Evolutionary conservation across 2,888 invertebrate species (phyloP), one percentile per base, ranked within the genome.

Genomic region (Caenorhabditis sp.): DNA sequence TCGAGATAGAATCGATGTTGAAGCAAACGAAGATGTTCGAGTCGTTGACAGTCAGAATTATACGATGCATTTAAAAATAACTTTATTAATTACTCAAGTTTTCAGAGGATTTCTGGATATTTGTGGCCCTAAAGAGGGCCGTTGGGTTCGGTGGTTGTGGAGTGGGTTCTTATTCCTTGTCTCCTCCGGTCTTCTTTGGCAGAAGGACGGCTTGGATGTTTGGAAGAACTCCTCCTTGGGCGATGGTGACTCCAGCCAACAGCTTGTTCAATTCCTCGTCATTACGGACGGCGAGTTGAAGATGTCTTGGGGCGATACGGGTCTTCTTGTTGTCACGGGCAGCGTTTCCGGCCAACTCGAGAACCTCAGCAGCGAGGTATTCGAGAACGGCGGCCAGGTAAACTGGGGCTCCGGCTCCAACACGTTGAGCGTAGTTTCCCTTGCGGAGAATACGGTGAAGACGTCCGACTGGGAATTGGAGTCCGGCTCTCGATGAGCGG

Each of bases 181-280:
- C 84, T 59, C 85, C 89, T 74, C 84, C 89, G 59, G 88, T 90
- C 88, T 91, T 91, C 89, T 92, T 91, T 86, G 91, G 91, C 64
- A 91, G 89, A 70, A 91, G 88, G 66, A 88, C 86, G 63, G 91
- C 89, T 82, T 91, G 90, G 88, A 91, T 91, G 89, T 91, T 91
- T 80, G 91, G 91, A 91, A 96, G 92, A 0, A 96, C 96, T 89
- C 96, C 96, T 82, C 96, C 96, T 93, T 96, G 95, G 28, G 95
- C 95, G 91, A 96, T 96, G 22, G 95, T 96, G 1, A 96, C 96
- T 54, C 95, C 95, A 61, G 88, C 76, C 77, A 91, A 85, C 54
- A 90, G 84, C 82, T 90, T 84, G 80, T 84, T 84, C 69, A 84
- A 69, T 70, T 84, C 84, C 63, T 84, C 84, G 80, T 84, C 84